Percentiles rank a stretch among this genome's conserved stretches.
phyloP scores from a whole-genome alignment of 2,797 vertebrate species.

The Arremon aurantiirostris region DNA sequence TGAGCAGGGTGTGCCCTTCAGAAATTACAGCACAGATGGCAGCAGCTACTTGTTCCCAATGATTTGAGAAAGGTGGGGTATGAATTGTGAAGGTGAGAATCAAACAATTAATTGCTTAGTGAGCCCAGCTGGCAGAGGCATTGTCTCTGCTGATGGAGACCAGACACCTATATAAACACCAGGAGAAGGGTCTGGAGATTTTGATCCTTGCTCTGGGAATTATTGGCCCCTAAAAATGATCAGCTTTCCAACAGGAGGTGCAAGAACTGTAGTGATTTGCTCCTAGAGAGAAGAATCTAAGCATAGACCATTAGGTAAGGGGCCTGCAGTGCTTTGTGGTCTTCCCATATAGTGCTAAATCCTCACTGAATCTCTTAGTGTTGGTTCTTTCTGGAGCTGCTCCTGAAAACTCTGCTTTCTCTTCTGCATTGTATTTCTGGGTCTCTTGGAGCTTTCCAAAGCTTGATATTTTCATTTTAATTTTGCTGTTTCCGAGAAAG shows the following conservation, averaged over 20 bases:
- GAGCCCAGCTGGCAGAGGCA: neutral
- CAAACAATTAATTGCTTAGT: neutral
- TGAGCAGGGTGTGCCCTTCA: neutral
- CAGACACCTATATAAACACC: neutral
- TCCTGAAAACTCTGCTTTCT: neutral
- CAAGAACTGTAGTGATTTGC: neutral
- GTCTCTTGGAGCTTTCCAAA: neutral
- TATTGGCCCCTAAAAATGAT: accelerated
- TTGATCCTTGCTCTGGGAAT: accelerated
- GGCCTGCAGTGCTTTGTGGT: accelerated
- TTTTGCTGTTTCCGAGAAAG: neutral
- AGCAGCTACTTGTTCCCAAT: accelerated
- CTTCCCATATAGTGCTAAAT: neutral
- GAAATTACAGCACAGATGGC: neutral
- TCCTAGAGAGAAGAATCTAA: neutral
- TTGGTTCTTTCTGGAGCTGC: accelerated
- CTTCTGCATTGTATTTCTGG: neutral
- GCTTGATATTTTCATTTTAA: neutral
- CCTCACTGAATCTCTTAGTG: neutral
- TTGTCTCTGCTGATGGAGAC: neutral
- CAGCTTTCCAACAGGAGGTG: accelerated
- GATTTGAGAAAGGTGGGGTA: neutral
- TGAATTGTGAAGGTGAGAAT: neutral
- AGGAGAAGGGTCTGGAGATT: accelerated
- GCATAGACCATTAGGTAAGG: accelerated